phyloP scores from a whole-genome alignment of 2,797 vertebrate species.

The Gymnocypris eckloni region DNA sequence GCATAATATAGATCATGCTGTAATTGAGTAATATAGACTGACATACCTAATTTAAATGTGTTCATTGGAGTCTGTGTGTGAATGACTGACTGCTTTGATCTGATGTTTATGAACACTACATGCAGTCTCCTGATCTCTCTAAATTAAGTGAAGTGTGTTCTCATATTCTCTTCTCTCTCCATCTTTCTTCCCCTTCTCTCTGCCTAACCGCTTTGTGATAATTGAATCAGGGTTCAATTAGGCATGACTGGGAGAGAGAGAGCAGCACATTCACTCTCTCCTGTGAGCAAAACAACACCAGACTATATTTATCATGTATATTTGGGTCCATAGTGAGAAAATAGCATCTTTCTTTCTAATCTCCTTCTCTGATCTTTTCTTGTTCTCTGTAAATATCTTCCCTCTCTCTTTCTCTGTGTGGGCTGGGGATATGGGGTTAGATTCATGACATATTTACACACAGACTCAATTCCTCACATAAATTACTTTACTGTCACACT shows the following conservation, averaged over 20 bases:
- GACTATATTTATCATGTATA: slow-evolving; percentile 34
- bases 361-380: not conserved
- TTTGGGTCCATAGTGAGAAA: slow-evolving; percentile 32
- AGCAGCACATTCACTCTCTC: slow-evolving; percentile 18
- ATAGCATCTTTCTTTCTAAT: slow-evolving; percentile 23
- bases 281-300: slow-evolving; percentile 16
- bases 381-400: not conserved
- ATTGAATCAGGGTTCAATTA: slow-evolving; percentile 56
- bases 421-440: not conserved
- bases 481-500: not conserved
- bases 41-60: not conserved
- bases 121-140: slow-evolving; percentile 25
- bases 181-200: slow-evolving; percentile 5
- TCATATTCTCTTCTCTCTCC: slow-evolving; percentile 7
- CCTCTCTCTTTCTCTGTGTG: not conserved
- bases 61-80: not conserved
- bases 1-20: not conserved
- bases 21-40: not conserved
- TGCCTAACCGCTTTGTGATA: slow-evolving; percentile 44
- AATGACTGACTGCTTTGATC: not conserved
- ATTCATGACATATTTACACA: slow-evolving; percentile 30
- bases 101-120: slow-evolving; percentile 29
- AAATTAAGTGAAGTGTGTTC: slow-evolving; percentile 37
- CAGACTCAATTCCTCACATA: not conserved
- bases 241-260: slow-evolving; percentile 26